These are phyloP conservation scores for Microcebus ravelobensis DNA, from an alignment of 2,113 vertebrate species.

Conservation along the genomic window DNA sequence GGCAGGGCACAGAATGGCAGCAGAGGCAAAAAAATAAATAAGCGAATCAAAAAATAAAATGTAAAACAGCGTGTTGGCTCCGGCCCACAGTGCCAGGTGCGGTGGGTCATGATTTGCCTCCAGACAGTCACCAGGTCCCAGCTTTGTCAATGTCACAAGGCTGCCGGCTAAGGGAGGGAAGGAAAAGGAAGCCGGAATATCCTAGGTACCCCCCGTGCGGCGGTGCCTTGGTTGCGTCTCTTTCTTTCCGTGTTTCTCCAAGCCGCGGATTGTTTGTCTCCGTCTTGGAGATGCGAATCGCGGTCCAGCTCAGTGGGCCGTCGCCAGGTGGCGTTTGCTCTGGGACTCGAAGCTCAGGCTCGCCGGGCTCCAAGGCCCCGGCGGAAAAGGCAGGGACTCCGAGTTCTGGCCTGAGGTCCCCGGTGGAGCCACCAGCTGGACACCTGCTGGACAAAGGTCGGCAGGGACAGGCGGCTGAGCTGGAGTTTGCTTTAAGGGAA, in stretches of 20 bases:
- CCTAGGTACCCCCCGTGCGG: background rate
- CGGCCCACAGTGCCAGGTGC: no score
- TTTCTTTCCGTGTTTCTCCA: background rate
- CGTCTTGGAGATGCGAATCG: background rate
- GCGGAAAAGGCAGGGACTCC: background rate
- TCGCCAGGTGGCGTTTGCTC: background rate
- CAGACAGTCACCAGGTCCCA: background rate
- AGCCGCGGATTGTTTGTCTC: background rate
- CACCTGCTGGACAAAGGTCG: background rate
- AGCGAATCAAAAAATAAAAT: no score
- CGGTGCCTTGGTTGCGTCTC: background rate
- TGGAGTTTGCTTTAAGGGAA: background rate
- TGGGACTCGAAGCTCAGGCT: no score
- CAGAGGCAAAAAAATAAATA: background rate
- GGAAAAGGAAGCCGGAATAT: background rate
- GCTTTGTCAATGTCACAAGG: background rate
- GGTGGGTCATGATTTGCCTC: background rate
- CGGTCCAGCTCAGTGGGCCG: background rate
- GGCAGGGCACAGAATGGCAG: background rate
- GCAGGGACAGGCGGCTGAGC: background rate
- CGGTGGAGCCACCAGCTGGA: background rate
- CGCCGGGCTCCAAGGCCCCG: fast-evolving
- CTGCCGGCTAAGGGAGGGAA: background rate
- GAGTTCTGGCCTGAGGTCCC: background rate
- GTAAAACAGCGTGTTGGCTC: background rate